Conservation (phyloP, 2,113 vertebrate species). For the Orientallactaga bullata region DNA sequence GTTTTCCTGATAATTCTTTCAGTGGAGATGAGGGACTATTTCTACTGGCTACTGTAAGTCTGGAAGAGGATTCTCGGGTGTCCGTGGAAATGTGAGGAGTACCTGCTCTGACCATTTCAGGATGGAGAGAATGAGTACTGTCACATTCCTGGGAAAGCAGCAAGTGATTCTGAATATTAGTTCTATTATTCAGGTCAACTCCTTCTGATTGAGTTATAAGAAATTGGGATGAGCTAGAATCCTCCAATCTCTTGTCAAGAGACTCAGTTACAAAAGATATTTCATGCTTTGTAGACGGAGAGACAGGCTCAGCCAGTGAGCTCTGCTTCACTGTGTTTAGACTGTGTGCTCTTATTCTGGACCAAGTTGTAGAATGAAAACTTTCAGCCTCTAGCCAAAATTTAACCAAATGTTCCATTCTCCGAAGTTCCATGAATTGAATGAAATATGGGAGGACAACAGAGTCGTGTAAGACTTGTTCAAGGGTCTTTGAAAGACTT, state of each 20-base stretch:
- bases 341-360: slow-evolving; percentile 95
- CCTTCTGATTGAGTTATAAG: slow-evolving; percentile 69
- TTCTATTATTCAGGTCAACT: slow-evolving; percentile 68
- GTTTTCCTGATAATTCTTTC: slow-evolving; percentile 93
- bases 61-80: slow-evolving; percentile 88
- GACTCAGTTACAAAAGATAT: slow-evolving; percentile 74
- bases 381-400: slow-evolving; percentile 98
- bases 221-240: slow-evolving; percentile 64
- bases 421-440: slow-evolving; percentile 94
- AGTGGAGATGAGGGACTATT: slow-evolving; percentile 90
- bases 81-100: slow-evolving; percentile 78
- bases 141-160: slow-evolving; percentile 81
- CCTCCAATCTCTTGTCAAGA: slow-evolving; percentile 84
- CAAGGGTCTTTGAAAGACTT: slow-evolving; percentile 97
- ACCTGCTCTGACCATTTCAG: slow-evolving; percentile 78
- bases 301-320: slow-evolving; percentile 94
- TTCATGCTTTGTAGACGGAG: slow-evolving; percentile 85
- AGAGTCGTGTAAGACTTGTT: slow-evolving; percentile 94
- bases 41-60: slow-evolving; percentile 89
- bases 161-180: slow-evolving; percentile 80
- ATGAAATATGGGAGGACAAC: slow-evolving; percentile 96
- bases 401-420: slow-evolving; percentile 95
- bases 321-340: slow-evolving; percentile 98
- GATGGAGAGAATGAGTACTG: slow-evolving; percentile 70
- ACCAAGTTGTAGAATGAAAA: slow-evolving; percentile 97